Conservation (phyloP, 2,888 invertebrate species). For the Catotricha subobsoleta region DNA sequence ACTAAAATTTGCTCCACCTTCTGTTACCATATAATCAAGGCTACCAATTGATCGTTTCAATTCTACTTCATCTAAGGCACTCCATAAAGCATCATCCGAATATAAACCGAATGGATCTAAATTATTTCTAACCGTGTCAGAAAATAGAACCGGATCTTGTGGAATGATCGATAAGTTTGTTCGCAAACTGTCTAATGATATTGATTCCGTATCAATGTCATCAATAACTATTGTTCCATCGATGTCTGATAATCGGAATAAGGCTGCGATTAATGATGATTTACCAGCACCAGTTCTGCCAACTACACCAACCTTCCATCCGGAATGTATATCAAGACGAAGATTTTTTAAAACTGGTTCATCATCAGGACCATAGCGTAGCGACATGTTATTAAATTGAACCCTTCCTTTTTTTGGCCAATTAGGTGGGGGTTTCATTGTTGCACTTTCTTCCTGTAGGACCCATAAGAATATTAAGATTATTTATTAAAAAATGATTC, state of each 20-base stretch:
- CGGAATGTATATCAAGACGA: slow-evolving; percentile 41
- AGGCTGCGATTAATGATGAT: slow-evolving; percentile 31
- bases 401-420: slow-evolving; percentile 25
- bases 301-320: slow-evolving; percentile 40
- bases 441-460: slow-evolving; percentile 1
- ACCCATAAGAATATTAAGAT: background rate
- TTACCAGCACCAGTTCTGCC: slow-evolving; percentile 56
- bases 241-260: slow-evolving; percentile 33
- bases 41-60: slow-evolving; percentile 47
- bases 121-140: slow-evolving; percentile 39
- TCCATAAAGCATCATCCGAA: slow-evolving; percentile 45
- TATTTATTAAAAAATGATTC: background rate
- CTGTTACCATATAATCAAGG: slow-evolving; percentile 47
- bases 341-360: slow-evolving; percentile 49
- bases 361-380: slow-evolving; percentile 34
- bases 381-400: slow-evolving; percentile 30
- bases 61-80: slow-evolving; percentile 51
- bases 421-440: background rate
- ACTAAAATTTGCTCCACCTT: slow-evolving; percentile 54
- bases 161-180: slow-evolving; percentile 42
- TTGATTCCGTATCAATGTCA: slow-evolving; percentile 24
- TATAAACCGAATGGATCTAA: slow-evolving; percentile 54
- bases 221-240: slow-evolving; percentile 37
- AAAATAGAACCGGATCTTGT: slow-evolving; percentile 35
- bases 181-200: slow-evolving; percentile 37